These are phyloP conservation scores for Dolichopus griseipennis DNA, from an alignment of 2,888 invertebrate genomes.

Conservation along the genomic window DNA sequence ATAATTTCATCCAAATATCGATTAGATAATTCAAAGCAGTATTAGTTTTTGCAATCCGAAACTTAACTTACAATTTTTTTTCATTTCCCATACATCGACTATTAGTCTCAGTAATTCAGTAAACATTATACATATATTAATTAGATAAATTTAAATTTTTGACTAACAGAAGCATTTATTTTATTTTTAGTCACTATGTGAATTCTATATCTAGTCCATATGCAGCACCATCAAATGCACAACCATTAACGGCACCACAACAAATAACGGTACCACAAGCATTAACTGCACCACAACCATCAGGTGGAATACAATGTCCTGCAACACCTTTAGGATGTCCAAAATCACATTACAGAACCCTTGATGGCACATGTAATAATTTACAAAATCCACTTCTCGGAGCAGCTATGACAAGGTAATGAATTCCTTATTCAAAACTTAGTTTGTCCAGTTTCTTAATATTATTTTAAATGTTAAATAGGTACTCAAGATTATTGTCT, in stretches of 20 bases:
- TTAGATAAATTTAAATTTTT: too few species aligned
- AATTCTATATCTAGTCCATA: background rate
- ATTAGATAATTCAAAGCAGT: too few species aligned
- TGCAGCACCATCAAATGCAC: background rate
- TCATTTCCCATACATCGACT: too few species aligned
- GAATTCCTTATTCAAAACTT: too few species aligned
- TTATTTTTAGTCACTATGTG: background rate
- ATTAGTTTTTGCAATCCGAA: too few species aligned
- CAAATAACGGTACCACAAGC: too few species aligned
- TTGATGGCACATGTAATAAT: conserved; percentile 95
- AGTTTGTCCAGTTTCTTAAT: background rate
- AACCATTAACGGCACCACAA: background rate
- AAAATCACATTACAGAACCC: conserved; percentile 54
- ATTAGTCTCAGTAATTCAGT: too few species aligned
- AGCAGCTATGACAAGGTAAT: conserved; percentile 56
- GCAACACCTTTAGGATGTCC: conserved; percentile 33
- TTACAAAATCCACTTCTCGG: conserved; percentile 74
- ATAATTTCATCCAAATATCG: too few species aligned
- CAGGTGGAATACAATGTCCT: conserved; percentile 31
- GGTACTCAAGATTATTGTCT: conserved; percentile 43
- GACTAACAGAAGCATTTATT: too few species aligned
- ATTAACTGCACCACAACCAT: background rate
- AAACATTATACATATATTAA: too few species aligned
- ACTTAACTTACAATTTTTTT: too few species aligned
- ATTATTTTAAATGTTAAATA: conserved; percentile 16